phyloP scores from a whole-genome alignment of 2,888 invertebrate species.

The Nomada hirtipes region DNA sequence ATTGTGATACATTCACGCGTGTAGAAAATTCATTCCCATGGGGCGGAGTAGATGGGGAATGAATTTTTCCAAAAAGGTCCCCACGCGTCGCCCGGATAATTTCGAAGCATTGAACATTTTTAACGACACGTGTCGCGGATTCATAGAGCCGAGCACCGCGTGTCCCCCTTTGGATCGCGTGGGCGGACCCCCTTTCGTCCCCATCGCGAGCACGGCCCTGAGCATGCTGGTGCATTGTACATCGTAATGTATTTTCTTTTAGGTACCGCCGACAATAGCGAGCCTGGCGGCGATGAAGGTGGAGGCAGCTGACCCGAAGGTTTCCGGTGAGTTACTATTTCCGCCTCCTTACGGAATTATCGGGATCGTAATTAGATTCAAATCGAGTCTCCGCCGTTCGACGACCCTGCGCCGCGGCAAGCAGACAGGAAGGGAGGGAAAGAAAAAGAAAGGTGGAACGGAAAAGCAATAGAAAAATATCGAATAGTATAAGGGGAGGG shows the following conservation, averaged over 20 bases:
- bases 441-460: conserved; percentile 6
- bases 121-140: conserved; percentile 55
- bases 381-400: conserved; percentile 71
- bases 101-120: conserved; percentile 43
- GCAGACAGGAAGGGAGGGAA: conserved; percentile 54
- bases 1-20: background rate
- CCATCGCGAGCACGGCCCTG: conserved; percentile 63
- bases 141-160: conserved; percentile 15
- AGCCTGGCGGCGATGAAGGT: conserved; percentile 83
- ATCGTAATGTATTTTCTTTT: conserved; percentile 76
- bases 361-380: conserved; percentile 74
- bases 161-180: conserved; percentile 38
- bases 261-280: conserved; percentile 83
- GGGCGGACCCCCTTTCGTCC: conserved; percentile 56
- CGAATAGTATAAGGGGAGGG: background rate
- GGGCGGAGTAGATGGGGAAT: background rate
- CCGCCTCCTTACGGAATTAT: conserved; percentile 73
- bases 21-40: conserved; percentile 8
- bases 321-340: conserved; percentile 82
- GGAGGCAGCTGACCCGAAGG: conserved; percentile 83
- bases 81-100: conserved; percentile 10
- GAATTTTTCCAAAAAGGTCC: conserved; percentile 21
- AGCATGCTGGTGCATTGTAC: conserved; percentile 73
- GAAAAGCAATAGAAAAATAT: conserved; percentile 26
- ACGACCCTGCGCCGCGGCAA: conserved; percentile 68